Evolutionary conservation across 2,797 vertebrate species (phyloP), one percentile per base, ranked within the genome.

Genomic region (Xenops minutus): DNA sequence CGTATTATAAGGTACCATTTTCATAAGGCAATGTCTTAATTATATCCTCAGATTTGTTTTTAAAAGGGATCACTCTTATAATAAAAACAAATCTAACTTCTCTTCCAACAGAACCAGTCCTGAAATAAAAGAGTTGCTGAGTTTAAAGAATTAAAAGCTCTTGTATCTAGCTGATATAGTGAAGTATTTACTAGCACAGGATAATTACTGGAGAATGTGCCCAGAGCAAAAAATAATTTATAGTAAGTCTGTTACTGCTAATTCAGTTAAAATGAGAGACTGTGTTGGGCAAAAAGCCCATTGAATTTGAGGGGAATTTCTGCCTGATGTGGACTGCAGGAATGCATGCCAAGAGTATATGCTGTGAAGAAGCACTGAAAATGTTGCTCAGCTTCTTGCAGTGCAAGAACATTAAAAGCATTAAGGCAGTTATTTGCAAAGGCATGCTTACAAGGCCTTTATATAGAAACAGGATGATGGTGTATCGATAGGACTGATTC

Each of bases 151-250:
- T 24, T 48, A 85, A 76, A 71, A 80, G 19, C 34, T 72, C 78
- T 62, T 80, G 8, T 74, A 68, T 55, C 51, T 58, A 39, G 36
- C 39, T 54, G 43, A 82, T 51, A 71, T 0, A 1, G 46, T 62
- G 23, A 85, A 67, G 63, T 69, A 80, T 88, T 88, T 89, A 77
- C 48, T 77, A 85, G 22, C 16, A 5, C 34, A 85, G 13, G 30
- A 19, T 76, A 95, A 92, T 85, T 92, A 92, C 77, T 77, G 91
- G 16, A 48, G 46, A 78, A 96, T 12, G 12, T 14, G n/a, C 62
- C 26, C 46, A 78, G 24, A 88, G 72, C 30, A 68, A 93, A 95
- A 89, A 88, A 74, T 41, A 85, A 81, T 44, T 93, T 82, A 69
- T 32, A 84, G 30, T 88, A 72, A 84, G 51, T 68, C 69, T 79